Evolutionary conservation across 2,797 vertebrate genomes (phyloP), one percentile per base, ranked within the genome.

Genomic region (Glossophaga mutica): DNA sequence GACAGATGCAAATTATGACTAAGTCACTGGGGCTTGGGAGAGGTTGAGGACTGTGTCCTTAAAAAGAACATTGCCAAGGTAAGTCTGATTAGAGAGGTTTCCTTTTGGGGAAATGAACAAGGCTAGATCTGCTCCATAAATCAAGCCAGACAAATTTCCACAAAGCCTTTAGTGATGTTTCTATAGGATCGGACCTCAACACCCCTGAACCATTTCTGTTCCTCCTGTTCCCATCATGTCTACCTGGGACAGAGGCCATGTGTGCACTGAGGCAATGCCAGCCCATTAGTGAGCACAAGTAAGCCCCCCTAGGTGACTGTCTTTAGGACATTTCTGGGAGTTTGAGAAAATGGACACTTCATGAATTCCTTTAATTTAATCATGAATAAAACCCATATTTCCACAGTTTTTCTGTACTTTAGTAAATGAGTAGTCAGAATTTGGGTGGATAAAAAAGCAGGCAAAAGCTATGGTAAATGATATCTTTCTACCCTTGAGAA

Each of bases 1-100:
- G 89, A 97, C 90, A 73, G 78, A 86, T 94, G 97, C 88, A 89
- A 96, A 97, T 89, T 86, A 97, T 96, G 93, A 85, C 77, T 97
- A 79, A 94, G 92, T 90, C 65, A 50, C 59, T 77, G 44, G 37
- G 50, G 50, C 55, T 79, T n/a, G 39, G 39, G 62, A 82, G 50
- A 96, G 12, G 12, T 48, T 44, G 77, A 65, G n/a, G 14, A 52
- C 65, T 59, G 3, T 74, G 84, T 84, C 83, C 84, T 95, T 62
- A 76, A 92, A 84, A 87, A 84, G 77, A 90, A 94, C 82, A 86
- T 24, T 10, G 44, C 34, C 84, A 81, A 94, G 65, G 39, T 62
- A 52, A 91, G 34, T 94, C 67, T 73, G 74, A 95, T 89, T n/a
- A 73, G 2, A 86, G 32, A 96, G 42, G 6, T 62, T 55, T 85